phyloP scores from a whole-genome alignment of 2,797 vertebrate species.

The Hippoglossus hippoglossus region DNA sequence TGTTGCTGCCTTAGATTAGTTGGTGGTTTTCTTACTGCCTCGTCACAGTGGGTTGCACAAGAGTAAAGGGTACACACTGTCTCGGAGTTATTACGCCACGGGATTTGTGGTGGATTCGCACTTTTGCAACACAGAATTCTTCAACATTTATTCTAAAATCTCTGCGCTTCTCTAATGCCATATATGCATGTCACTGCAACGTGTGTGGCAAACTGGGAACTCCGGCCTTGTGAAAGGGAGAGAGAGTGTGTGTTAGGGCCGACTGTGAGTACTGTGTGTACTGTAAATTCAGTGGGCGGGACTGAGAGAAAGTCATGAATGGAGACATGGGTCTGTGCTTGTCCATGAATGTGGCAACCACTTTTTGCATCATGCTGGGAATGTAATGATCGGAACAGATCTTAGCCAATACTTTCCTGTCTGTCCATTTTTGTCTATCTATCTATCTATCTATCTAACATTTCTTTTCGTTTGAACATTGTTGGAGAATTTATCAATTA shows the following conservation, averaged over 20 bases:
- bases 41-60: slow-evolving; percentile 48
- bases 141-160: slow-evolving; percentile 23
- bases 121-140: slow-evolving; percentile 53
- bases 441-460: no score
- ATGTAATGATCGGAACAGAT: slow-evolving; percentile 48
- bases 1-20: slow-evolving; percentile 45
- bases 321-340: slow-evolving; percentile 39
- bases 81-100: slow-evolving; percentile 23
- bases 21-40: slow-evolving; percentile 41
- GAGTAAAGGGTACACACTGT: slow-evolving; percentile 42
- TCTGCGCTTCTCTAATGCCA: not conserved
- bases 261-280: slow-evolving; percentile 23
- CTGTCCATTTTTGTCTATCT: not conserved
- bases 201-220: slow-evolving; percentile 58
- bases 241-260: not conserved
- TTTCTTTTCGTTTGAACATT: no score
- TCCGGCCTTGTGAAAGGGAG: slow-evolving; percentile 66
- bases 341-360: slow-evolving; percentile 44
- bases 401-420: slow-evolving; percentile 32
- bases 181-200: not conserved
- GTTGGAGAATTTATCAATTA: no score
- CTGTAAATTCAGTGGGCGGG: slow-evolving; percentile 56
- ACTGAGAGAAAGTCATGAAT: slow-evolving; percentile 73
- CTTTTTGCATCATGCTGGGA: slow-evolving; percentile 43
- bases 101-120: slow-evolving; percentile 34